These are phyloP conservation scores for Phalacrocorax aristotelis DNA, from an alignment of 2,113 vertebrate genomes.

Conservation along the genomic window DNA sequence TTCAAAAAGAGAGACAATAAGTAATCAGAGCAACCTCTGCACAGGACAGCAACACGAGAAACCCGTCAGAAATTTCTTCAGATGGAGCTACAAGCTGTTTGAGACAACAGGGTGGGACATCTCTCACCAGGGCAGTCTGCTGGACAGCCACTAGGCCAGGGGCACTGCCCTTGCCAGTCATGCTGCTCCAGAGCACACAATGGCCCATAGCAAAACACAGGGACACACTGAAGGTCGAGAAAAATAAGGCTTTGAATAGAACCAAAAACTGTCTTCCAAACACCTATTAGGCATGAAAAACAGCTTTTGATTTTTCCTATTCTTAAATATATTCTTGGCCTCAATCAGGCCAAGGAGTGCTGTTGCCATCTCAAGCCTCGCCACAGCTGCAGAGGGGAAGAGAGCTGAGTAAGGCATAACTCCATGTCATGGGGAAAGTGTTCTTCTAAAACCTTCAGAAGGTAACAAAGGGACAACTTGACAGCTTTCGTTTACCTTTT, in stretches of 20 bases:
- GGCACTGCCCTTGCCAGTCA: background rate
- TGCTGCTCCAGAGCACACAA: background rate
- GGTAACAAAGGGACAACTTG: background rate
- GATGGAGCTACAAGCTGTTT: background rate
- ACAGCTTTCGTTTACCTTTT: background rate
- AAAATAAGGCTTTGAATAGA: background rate
- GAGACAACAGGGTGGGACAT: background rate
- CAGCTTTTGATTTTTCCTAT: background rate
- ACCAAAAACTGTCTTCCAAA: background rate
- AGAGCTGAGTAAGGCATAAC: background rate
- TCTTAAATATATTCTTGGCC: background rate
- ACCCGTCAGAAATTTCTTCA: background rate
- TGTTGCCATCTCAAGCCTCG: background rate
- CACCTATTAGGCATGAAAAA: background rate
- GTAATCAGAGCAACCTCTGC: background rate
- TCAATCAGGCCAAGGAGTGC: background rate
- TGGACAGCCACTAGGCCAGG: background rate
- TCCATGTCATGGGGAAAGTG: accelerated
- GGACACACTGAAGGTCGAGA: accelerated
- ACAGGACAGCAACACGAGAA: background rate
- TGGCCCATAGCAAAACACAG: accelerated
- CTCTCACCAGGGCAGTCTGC: background rate
- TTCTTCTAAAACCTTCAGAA: background rate
- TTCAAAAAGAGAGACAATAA: background rate
- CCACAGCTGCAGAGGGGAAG: background rate